These are phyloP conservation scores for Pseudopipra pipra DNA, from an alignment of 2,113 vertebrate species.

Conservation along the genomic window DNA sequence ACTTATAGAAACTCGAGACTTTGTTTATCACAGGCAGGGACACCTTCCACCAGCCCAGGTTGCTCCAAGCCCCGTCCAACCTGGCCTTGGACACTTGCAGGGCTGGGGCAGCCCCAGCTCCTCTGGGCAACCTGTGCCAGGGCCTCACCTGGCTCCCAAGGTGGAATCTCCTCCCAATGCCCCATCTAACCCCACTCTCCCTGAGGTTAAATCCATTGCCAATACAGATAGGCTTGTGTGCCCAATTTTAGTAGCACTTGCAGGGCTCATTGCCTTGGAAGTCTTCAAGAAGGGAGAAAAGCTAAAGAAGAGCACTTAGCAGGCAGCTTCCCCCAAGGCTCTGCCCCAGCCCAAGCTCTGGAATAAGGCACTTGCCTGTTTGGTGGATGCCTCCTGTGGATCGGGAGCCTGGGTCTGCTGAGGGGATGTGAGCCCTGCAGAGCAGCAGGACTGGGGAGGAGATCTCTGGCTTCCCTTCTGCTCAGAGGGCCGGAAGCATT, in stretches of 20 bases:
- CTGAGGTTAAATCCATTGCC: neutral
- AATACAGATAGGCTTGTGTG: neutral
- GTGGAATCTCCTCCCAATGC: neutral
- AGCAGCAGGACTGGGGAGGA: too few species aligned
- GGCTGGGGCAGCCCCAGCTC: neutral
- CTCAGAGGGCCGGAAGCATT: neutral
- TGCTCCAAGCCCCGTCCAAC: accelerated
- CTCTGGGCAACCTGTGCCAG: neutral
- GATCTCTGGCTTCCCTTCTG: neutral
- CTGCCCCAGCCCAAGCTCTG: too few species aligned
- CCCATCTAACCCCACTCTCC: accelerated
- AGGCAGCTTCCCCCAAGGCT: neutral
- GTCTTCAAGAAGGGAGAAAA: too few species aligned
- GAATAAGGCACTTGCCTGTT: too few species aligned
- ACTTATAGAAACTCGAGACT: too few species aligned
- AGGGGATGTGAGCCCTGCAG: too few species aligned
- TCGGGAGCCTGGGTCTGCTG: too few species aligned
- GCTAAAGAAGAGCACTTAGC: neutral
- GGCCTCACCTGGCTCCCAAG: neutral
- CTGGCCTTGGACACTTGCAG: too few species aligned
- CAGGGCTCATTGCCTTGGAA: neutral
- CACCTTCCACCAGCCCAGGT: neutral
- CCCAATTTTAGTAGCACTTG: neutral
- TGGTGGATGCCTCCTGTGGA: too few species aligned
- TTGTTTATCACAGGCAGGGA: too few species aligned